Base-by-base conservation (phyloP, 2,797 vertebrate species). In the Pteronotus mesoamericanus region DNA sequence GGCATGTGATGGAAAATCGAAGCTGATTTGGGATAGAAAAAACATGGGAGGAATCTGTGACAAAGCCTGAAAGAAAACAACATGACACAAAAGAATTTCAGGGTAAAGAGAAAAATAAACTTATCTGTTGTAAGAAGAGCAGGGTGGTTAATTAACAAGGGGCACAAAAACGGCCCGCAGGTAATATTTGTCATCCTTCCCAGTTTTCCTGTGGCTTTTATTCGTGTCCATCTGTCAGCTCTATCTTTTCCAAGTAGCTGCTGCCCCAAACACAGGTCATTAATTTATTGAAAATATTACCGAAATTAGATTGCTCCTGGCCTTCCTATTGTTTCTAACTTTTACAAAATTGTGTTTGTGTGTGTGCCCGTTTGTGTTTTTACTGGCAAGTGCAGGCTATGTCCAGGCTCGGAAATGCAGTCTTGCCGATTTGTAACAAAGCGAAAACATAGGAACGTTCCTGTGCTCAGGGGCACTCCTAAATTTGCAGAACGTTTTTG, bases 181-280 rank as follows among this genome's bases (percentile, higher is more conserved):
- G 68, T n/a, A 42, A 39, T 74, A 74, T 89, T 86, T 91, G 77
- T 87, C 97, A 93, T n/a, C 74, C 55, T 78, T 42, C 69, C 74
- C 61, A 1, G n/a, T 91, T 66, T 91, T 78, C 94, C 97, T 51
- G 59, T 82, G 94, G 94, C 75, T 95, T 96, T 97, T 83, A 78
- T 95, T 84, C 89, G 59, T 44, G 71, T 46, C 96, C 97, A 97
- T 97, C 97, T 97, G 97, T 96, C 91, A 85, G 90, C 89, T 85
- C 87, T 34, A 6, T 64, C 96, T 96, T 96, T 96, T 97, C 96
- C 94, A 96, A 95, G 94, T 83, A 55, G 89, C 92, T 96, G 85
- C 85, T 75, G 88, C 72, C 83, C 69, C 90, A 32, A 93, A 90
- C 48, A 51, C 34, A 85, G 89, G 66, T 94, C 94, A 78, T 94